A percentile compares a stretch with the other conserved stretches of the same genome.
phyloP scores from a whole-genome alignment of 2,888 invertebrate species.

The Macropis europaea region DNA sequence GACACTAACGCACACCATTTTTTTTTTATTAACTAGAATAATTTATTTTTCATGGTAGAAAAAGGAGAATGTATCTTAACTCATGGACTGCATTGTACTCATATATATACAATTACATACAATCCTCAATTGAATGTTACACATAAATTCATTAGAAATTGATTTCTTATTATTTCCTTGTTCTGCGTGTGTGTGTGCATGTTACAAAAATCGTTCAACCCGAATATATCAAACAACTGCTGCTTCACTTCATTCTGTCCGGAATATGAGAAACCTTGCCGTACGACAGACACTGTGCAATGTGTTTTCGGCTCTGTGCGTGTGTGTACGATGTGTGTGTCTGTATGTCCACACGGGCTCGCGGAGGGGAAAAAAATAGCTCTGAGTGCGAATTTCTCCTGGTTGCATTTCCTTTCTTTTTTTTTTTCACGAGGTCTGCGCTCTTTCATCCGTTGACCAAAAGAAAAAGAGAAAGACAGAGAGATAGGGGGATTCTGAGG shows the following conservation, averaged over 20 bases:
- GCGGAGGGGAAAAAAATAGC: conserved; percentile 46
- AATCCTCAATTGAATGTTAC: conserved; percentile 79
- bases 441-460: conserved; percentile 4
- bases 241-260: too few species aligned
- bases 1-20: conserved; percentile 50
- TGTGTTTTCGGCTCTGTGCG: too few species aligned
- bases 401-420: background rate
- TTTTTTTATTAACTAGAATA: conserved; percentile 80
- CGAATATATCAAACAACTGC: conserved; percentile 57
- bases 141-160: conserved; percentile 78
- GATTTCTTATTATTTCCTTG: conserved; percentile 68
- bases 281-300: too few species aligned
- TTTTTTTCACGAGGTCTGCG: conserved; percentile 6
- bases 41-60: conserved; percentile 80
- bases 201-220: conserved; percentile 51
- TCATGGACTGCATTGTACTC: conserved; percentile 79
- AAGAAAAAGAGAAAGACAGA: conserved; percentile 21
- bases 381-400: conserved; percentile 36
- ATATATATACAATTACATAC: conserved; percentile 78
- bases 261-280: too few species aligned
- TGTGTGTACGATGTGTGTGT: too few species aligned
- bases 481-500: conserved; percentile 7
- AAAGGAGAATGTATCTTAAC: conserved; percentile 80
- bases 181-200: conserved; percentile 30
- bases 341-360: conserved; percentile 3